Conservation (phyloP, 2,797 vertebrate genomes). For the Heterohyrax brucei region DNA sequence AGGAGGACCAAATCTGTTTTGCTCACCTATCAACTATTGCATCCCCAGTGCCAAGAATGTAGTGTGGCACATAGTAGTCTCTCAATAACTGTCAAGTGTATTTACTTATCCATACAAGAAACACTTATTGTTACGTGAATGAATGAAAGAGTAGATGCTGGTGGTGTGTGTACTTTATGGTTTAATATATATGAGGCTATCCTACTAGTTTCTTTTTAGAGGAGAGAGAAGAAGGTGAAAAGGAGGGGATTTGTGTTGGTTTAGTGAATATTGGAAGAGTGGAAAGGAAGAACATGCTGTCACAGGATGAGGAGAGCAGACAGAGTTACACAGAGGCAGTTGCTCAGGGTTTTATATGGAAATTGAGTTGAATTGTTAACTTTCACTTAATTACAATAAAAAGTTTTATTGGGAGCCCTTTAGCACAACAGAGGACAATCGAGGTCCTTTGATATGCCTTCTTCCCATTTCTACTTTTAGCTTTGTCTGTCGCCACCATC, state of each 20-base stretch:
- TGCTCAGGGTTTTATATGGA: no score
- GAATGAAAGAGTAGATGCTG: conserved; percentile 11
- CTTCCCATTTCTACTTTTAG: neutral
- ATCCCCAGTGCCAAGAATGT: neutral
- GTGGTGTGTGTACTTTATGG: no score
- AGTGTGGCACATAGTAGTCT: neutral
- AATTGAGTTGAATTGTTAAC: no score
- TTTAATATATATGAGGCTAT: no score
- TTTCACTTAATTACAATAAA: no score
- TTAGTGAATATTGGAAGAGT: no score
- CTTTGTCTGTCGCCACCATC: neutral
- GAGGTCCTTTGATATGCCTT: neutral
- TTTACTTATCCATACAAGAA: neutral
- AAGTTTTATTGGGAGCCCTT: neutral
- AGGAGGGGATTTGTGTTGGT: no score
- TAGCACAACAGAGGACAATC: neutral
- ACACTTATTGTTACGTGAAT: conserved; percentile 37
- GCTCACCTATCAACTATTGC: neutral
- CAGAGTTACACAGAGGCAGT: no score
- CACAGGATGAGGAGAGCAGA: no score
- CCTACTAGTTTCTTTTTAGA: no score
- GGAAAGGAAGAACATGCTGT: no score
- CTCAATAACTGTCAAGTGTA: conserved; percentile 34
- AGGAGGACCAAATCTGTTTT: neutral
- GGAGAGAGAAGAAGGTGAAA: no score